phyloP scores from a whole-genome alignment of 1,140 invertebrate species.

The Lepidurus apus region DNA sequence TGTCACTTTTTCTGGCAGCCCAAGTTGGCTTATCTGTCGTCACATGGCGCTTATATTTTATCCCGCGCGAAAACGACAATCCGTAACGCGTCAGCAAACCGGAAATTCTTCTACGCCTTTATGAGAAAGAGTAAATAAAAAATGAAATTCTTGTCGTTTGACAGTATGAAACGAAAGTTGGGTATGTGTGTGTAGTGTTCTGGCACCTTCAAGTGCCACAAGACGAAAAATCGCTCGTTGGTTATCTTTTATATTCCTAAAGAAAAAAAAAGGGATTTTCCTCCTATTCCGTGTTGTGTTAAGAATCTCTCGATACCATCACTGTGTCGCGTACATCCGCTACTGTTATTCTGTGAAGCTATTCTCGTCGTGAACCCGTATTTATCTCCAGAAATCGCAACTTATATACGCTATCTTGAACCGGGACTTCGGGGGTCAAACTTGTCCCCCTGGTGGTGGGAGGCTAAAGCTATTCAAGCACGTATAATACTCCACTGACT shows the following conservation, averaged over 20 bases:
- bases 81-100: constrained; percentile 12
- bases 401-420: too few relatives aligned
- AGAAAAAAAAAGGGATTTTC: too few relatives aligned
- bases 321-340: too few relatives aligned
- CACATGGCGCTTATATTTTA: neutral
- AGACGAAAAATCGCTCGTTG: too few relatives aligned
- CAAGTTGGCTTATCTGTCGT: neutral
- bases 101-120: constrained; percentile 11
- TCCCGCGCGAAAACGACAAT: neutral
- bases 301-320: too few relatives aligned
- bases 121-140: neutral
- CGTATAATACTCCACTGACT: neutral
- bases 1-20: neutral
- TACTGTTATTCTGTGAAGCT: too few relatives aligned
- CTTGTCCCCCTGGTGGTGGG: neutral
- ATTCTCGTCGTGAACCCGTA: too few relatives aligned
- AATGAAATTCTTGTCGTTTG: constrained; percentile 9
- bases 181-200: neutral
- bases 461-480: neutral
- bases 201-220: neutral
- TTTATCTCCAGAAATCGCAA: too few relatives aligned
- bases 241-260: too few relatives aligned
- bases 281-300: too few relatives aligned
- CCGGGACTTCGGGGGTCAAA: too few relatives aligned
- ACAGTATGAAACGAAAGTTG: neutral